Percentiles rank a stretch among this genome's conserved stretches.
Conservation (phyloP, 2,888 invertebrate species). For the Meandrusa payeni region DNA sequence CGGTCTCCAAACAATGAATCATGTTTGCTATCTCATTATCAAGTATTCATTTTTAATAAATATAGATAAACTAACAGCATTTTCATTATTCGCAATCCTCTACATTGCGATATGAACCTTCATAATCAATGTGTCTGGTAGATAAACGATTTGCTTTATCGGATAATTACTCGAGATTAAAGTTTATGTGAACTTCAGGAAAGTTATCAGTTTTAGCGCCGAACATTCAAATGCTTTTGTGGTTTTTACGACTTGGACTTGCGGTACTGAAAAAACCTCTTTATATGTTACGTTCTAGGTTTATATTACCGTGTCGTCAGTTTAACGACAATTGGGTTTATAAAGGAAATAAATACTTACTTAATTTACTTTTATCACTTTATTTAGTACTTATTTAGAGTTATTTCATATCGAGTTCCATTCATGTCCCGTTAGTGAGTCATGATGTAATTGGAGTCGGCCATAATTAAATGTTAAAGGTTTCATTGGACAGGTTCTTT, state of each 20-base stretch:
- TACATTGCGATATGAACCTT: too few relatives aligned
- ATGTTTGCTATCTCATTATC: too few relatives aligned
- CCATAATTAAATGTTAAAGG: slow-evolving; percentile 14
- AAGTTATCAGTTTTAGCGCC: slow-evolving; percentile 14
- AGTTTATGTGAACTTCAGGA: slow-evolving; percentile 16
- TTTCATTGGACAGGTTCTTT: slow-evolving; percentile 11
- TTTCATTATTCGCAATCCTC: too few relatives aligned
- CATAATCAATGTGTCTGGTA: slow-evolving; percentile 1
- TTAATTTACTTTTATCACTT: slow-evolving; percentile 21
- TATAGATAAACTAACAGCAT: too few relatives aligned
- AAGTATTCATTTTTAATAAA: too few relatives aligned
- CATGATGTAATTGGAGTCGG: slow-evolving; percentile 10
- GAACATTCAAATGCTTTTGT: neutral
- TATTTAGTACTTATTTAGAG: slow-evolving; percentile 19
- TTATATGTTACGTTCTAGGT: too few relatives aligned
- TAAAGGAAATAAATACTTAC: slow-evolving; percentile 20
- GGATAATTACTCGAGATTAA: slow-evolving; percentile 24
- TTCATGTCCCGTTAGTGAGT: slow-evolving; percentile 16
- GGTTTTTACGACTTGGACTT: too few relatives aligned
- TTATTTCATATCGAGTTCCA: slow-evolving; percentile 4
- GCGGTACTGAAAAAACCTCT: too few relatives aligned
- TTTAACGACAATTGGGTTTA: slow-evolving; percentile 15
- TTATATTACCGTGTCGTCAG: too few relatives aligned
- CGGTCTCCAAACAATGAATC: too few relatives aligned
- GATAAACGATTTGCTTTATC: slow-evolving; percentile 24